Percentiles rank a stretch among this genome's conserved stretches.
phyloP scores from a whole-genome alignment of 2,797 vertebrate genomes.

The Lepilemur ruficaudatus region DNA sequence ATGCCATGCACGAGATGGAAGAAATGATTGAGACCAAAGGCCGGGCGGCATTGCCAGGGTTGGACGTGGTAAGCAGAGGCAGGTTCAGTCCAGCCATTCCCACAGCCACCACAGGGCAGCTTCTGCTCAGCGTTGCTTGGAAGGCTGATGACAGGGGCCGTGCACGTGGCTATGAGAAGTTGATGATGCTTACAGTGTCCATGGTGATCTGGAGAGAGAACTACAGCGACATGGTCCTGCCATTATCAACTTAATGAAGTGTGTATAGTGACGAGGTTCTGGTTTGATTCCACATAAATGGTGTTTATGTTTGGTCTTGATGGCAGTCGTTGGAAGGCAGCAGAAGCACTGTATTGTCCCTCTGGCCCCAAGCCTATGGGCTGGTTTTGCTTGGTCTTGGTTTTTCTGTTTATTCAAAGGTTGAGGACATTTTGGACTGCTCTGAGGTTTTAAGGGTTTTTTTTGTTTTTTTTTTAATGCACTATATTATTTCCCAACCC shows the following conservation, averaged over 20 bases:
- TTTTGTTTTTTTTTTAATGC: not conserved
- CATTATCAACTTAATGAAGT: accelerated
- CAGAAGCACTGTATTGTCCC: not conserved
- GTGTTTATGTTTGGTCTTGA: accelerated
- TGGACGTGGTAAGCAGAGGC: constrained; percentile 88
- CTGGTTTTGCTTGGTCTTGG: accelerated
- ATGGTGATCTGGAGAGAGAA: not conserved
- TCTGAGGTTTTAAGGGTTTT: not conserved
- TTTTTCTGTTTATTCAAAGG: not conserved
- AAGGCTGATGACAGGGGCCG: not conserved
- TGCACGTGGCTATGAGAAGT: not conserved
- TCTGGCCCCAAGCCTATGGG: not conserved
- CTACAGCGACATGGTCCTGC: accelerated
- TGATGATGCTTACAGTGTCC: not conserved
- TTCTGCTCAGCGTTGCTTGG: not conserved
- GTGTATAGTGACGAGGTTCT: accelerated
- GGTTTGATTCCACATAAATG: accelerated
- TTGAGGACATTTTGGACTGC: not conserved
- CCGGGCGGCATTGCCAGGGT: constrained; percentile 85
- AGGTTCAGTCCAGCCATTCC: not conserved
- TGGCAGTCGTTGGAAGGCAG: not conserved
- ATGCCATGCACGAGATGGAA: constrained; percentile 90
- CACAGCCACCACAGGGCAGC: accelerated
- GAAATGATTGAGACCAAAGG: constrained; percentile 90
- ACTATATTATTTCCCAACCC: not conserved